A percentile compares a stretch with the other conserved stretches of the same genome.
phyloP scores from a whole-genome alignment of 2,797 vertebrate genomes.

The Poeciliopsis gracilis region DNA sequence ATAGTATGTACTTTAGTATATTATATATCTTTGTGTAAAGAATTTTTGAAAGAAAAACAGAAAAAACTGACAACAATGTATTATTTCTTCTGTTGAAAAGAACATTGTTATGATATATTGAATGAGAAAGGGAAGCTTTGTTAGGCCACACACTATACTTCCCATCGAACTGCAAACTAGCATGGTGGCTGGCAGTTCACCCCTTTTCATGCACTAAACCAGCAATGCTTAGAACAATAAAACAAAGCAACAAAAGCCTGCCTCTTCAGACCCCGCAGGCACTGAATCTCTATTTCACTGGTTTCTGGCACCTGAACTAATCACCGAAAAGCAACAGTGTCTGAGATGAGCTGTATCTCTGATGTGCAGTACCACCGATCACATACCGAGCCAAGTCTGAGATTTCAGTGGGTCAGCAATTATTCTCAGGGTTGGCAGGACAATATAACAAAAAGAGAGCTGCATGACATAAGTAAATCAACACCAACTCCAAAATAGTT shows the following conservation, averaged over 20 bases:
- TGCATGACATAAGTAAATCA: conserved; percentile 1
- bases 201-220: conserved; percentile 38
- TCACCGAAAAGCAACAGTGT: conserved; percentile 57
- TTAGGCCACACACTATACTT: conserved; percentile 48
- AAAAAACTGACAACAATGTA: conserved; percentile 29
- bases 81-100: conserved; percentile 24
- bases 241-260: conserved; percentile 53
- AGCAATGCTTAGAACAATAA: conserved; percentile 46
- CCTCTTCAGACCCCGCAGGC: conserved; percentile 51
- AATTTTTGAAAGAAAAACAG: conserved; percentile 13
- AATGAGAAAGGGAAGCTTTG: conserved; percentile 46
- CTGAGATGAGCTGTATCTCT: conserved; percentile 63
- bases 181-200: conserved; percentile 26
- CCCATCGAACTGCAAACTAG: conserved; percentile 46
- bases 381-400: conserved; percentile 58
- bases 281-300: conserved; percentile 44
- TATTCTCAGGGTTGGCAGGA: conserved; percentile 40
- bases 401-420: conserved; percentile 60
- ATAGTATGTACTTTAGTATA: too few relatives aligned
- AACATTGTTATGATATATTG: conserved; percentile 28
- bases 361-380: conserved; percentile 46
- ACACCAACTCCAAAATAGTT: background rate
- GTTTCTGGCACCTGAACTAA: conserved; percentile 64
- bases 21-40: too few relatives aligned
- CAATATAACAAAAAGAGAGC: conserved; percentile 10